Conservation (phyloP, 2,797 vertebrate genomes). For the Uromys caudimaculatus region DNA sequence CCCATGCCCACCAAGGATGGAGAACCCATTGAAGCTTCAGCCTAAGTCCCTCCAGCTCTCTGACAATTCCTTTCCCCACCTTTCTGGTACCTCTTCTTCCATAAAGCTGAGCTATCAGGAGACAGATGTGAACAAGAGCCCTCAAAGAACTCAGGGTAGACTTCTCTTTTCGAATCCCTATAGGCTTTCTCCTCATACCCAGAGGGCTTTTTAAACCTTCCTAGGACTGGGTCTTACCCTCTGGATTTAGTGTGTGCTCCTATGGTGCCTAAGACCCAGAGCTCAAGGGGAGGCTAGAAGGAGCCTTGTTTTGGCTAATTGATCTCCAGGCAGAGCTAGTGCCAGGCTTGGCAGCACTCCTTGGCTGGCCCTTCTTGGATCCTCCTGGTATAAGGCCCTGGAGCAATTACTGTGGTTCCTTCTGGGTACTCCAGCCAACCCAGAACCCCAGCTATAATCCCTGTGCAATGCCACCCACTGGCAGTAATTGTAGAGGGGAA, state of each 20-base stretch:
- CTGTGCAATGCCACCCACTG: not conserved
- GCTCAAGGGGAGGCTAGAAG: not conserved
- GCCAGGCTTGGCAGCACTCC: conserved; percentile 33
- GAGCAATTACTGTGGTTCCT: conserved; percentile 59
- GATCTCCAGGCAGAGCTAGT: not conserved
- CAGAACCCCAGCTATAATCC: conserved; percentile 18
- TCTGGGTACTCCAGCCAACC: conserved; percentile 68
- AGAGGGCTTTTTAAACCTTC: conserved; percentile 30
- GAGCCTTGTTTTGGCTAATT: not conserved
- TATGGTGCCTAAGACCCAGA: accelerated
- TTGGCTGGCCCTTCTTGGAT: conserved; percentile 51
- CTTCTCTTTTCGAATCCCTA: not conserved
- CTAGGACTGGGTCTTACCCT: not conserved
- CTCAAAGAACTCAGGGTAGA: not conserved
- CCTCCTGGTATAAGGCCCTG: conserved; percentile 63
- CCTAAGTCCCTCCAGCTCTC: not conserved
- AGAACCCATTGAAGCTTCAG: not conserved
- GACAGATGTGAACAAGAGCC: not conserved
- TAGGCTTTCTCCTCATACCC: not conserved
- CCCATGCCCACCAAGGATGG: not conserved
- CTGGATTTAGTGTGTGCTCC: not conserved
- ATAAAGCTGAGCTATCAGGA: not conserved
- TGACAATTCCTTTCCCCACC: no score
- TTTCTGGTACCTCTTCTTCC: not conserved
- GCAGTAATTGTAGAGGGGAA: not conserved